These are phyloP conservation scores for Cartodere bifasciata DNA, from an alignment of 2,888 invertebrate species.

Conservation along the genomic window DNA sequence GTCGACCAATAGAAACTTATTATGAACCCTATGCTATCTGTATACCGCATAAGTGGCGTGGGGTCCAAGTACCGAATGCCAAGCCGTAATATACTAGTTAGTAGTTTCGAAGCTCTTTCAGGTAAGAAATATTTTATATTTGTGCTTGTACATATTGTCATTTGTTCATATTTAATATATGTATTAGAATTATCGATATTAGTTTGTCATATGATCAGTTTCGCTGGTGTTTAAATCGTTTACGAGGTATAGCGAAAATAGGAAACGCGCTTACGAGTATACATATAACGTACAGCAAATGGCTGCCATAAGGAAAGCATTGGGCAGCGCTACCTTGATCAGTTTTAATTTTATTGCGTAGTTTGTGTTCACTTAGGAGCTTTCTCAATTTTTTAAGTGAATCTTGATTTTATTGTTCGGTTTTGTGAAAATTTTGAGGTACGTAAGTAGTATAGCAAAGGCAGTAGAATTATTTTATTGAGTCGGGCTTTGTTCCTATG, in stretches of 20 bases:
- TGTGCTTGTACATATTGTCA: conserved; percentile 40
- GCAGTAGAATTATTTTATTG: conserved; percentile 19
- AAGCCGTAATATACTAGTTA: conserved; percentile 45
- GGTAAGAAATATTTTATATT: conserved; percentile 48
- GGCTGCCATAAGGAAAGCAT: conserved; percentile 43
- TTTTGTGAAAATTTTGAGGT: conserved; percentile 23
- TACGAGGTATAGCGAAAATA: conserved; percentile 26
- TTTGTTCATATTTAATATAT: conserved; percentile 32
- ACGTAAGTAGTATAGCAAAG: conserved; percentile 9
- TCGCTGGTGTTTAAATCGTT: conserved; percentile 16
- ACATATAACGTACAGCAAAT: conserved; percentile 39
- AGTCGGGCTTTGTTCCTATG: conserved; percentile 35
- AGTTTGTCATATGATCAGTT: conserved; percentile 22
- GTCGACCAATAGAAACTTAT: conserved; percentile 38
- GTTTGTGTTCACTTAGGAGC: conserved; percentile 9
- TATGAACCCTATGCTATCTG: conserved; percentile 34
- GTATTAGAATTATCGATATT: conserved; percentile 27
- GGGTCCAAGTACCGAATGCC: conserved; percentile 44
- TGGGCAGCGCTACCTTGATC: conserved; percentile 21
- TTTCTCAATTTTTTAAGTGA: conserved; percentile 22
- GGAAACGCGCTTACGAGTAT: conserved; percentile 30
- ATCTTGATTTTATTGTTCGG: conserved; percentile 24
- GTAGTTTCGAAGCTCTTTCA: conserved; percentile 42
- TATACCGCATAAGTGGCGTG: conserved; percentile 51
- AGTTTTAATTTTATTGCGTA: conserved; percentile 3